Conservation (phyloP, 2,888 invertebrate genomes). For the Pseudococcus jackbeardsleyi region DNA sequence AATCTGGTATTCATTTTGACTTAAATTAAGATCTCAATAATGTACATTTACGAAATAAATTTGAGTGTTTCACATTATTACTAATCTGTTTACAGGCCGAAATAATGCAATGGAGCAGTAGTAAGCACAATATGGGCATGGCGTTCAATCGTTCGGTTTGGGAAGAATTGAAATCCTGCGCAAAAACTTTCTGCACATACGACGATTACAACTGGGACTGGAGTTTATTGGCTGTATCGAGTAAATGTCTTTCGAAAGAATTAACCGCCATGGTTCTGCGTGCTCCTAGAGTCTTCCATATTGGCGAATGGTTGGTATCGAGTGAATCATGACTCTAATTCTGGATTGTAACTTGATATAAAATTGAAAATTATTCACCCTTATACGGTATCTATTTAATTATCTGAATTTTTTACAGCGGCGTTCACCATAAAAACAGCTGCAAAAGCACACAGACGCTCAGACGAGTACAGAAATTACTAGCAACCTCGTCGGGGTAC, state of each 20-base stretch:
- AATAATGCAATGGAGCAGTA: constrained; percentile 94
- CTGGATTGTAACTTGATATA: too few species aligned
- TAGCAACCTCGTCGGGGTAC: constrained; percentile 79
- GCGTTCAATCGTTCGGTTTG: constrained; percentile 92
- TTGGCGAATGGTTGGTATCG: constrained; percentile 93
- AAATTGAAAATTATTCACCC: too few species aligned
- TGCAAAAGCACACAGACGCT: constrained; percentile 89
- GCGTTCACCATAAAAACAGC: constrained; percentile 95
- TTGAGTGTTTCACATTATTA: too few species aligned
- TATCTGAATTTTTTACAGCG: constrained; percentile 74
- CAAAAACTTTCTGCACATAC: constrained; percentile 91
- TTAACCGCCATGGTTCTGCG: constrained; percentile 90
- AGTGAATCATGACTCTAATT: not conserved
- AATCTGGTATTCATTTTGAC: too few species aligned
- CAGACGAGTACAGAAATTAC: constrained; percentile 85
- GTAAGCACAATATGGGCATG: constrained; percentile 99
- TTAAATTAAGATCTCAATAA: too few species aligned
- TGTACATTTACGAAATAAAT: too few species aligned
- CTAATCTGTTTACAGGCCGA: constrained; percentile 78
- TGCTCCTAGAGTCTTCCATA: constrained; percentile 96
- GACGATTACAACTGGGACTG: constrained; percentile 99
- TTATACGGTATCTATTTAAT: not conserved
- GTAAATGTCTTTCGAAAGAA: constrained; percentile 82
- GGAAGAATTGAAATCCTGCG: constrained; percentile 84
- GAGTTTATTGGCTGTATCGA: constrained; percentile 92